Evolutionary conservation across 2,113 vertebrate genomes (phyloP).

Genomic region (Actinemys pallida): DNA sequence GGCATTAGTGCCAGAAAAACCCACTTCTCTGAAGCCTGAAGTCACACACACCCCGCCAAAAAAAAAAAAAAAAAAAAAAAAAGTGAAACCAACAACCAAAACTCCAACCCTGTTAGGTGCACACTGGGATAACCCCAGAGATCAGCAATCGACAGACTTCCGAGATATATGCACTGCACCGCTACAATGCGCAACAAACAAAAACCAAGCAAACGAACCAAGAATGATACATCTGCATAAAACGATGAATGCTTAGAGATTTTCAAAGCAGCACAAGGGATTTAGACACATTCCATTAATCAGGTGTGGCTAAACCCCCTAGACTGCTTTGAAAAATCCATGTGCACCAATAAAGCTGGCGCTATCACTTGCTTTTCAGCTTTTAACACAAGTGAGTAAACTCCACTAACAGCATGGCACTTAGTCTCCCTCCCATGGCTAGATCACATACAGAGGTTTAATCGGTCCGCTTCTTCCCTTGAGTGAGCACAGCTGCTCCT

Average conservation of each 20-base stretch:
- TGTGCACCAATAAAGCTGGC: not conserved
- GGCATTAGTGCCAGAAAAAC: not conserved
- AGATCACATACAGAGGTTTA: not conserved
- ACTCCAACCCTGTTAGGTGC: not conserved
- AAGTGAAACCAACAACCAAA: not conserved
- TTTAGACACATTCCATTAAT: not conserved
- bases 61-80: not conserved
- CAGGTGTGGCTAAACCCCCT: not conserved
- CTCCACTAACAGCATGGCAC: not conserved
- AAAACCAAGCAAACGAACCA: not conserved
- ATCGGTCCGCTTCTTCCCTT: not conserved
- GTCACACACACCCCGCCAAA: not conserved
- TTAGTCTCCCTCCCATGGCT: not conserved
- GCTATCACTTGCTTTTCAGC: not conserved
- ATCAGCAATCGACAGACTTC: not conserved
- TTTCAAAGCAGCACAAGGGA: not conserved
- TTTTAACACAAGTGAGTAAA: not conserved
- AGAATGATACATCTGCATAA: not conserved
- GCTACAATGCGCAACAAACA: not conserved
- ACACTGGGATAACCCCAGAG: not conserved
- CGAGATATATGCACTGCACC: not conserved
- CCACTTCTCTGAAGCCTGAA: not conserved
- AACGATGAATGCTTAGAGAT: not conserved
- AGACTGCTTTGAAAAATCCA: not conserved
- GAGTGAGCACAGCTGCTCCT: not conserved